Conservation (phyloP, 1,140 invertebrate species). For the Musca vetustissima region DNA sequence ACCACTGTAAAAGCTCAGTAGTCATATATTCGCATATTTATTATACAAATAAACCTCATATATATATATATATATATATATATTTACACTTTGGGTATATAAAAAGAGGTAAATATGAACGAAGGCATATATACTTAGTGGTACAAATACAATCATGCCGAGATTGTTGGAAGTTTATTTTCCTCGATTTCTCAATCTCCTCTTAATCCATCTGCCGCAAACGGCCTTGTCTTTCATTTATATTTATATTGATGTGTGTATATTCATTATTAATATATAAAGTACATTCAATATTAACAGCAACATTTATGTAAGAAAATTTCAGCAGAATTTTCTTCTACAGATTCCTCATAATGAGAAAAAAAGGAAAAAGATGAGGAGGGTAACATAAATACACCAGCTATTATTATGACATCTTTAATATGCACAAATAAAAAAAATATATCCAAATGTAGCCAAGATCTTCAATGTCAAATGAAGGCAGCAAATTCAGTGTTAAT, state of each 20-base stretch:
- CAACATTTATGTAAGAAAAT: neutral
- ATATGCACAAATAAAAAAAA: too few species aligned
- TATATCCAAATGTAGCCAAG: neutral
- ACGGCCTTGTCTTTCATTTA: neutral
- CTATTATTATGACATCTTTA: slow-evolving; percentile 11
- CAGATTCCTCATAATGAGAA: neutral
- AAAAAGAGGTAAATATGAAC: neutral
- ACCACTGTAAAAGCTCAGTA: too few species aligned
- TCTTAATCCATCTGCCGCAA: too few species aligned
- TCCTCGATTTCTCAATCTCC: neutral
- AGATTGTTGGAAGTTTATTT: neutral
- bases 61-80: neutral
- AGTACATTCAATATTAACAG: neutral
- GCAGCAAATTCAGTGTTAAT: neutral
- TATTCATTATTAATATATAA: neutral
- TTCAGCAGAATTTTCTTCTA: neutral
- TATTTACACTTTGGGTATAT: neutral
- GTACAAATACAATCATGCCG: slow-evolving; percentile 7
- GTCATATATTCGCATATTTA: too few species aligned
- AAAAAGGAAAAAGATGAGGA: too few species aligned
- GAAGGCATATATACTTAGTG: slow-evolving; percentile 10
- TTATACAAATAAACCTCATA: too few species aligned
- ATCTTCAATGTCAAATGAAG: neutral
- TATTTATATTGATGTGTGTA: neutral
- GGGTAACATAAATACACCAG: too few species aligned